A percentile compares a stretch with the other conserved stretches of the same genome.
These are phyloP conservation scores for Reticulitermes lucifugus DNA, from an alignment of 2,888 invertebrate genomes.

Conservation along the genomic window DNA sequence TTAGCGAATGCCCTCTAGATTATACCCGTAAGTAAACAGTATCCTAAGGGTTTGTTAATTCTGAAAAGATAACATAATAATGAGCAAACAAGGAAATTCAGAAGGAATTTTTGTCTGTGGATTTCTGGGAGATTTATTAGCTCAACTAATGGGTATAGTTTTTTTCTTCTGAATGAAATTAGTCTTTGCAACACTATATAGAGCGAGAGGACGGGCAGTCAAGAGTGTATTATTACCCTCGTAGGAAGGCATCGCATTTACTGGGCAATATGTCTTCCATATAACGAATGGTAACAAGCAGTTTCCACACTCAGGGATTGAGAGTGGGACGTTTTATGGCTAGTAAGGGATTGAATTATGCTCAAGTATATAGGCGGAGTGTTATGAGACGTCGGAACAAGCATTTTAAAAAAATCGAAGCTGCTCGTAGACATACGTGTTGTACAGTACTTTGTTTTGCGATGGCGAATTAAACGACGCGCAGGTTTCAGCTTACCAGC, in stretches of 20 bases:
- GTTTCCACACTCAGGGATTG: not conserved
- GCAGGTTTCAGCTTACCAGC: too few relatives aligned
- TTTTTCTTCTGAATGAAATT: not conserved
- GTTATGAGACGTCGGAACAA: too few relatives aligned
- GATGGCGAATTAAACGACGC: too few relatives aligned
- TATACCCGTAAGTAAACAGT: constrained; percentile 7
- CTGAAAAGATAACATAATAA: constrained; percentile 36
- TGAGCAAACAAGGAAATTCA: constrained; percentile 37
- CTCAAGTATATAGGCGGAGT: not conserved
- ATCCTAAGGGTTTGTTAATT: constrained; percentile 29
- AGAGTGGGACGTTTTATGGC: not conserved
- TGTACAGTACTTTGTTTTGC: too few relatives aligned
- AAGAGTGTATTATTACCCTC: not conserved
- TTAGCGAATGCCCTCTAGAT: constrained; percentile 1
- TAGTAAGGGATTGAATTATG: not conserved
- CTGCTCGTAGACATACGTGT: too few relatives aligned
- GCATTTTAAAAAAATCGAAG: too few relatives aligned
- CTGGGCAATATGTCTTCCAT: not conserved
- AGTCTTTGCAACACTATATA: not conserved
- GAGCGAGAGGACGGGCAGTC: not conserved
- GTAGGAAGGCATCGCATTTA: not conserved
- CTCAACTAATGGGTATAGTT: constrained; percentile 6
- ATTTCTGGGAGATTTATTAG: not conserved
- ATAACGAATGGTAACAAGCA: not conserved
- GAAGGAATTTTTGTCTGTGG: not conserved